Conservation (phyloP, 37 sponge, comb jelly and placozoan species). For the Haliclona indistincta region DNA sequence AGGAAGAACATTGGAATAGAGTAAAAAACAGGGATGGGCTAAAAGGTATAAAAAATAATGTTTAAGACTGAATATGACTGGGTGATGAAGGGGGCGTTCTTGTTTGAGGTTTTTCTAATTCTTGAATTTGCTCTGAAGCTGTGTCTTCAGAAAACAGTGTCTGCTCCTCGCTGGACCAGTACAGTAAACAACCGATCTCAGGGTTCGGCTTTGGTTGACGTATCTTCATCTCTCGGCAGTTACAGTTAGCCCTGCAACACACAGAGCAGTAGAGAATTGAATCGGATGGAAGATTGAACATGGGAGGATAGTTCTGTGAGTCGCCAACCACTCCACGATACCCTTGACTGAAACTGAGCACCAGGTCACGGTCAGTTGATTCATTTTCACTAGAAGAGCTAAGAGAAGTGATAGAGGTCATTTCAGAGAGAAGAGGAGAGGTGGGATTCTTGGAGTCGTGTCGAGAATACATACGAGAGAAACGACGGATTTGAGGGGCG, state of each 20-base stretch:
- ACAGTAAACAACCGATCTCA: background rate
- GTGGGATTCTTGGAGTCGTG: background rate
- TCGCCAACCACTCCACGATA: slow-evolving; percentile 36
- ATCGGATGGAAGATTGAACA: slow-evolving; percentile 25
- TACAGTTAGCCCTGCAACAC: too few relatives aligned
- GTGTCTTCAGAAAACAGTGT: background rate
- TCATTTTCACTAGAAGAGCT: background rate
- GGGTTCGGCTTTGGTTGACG: background rate
- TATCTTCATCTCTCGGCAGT: too few relatives aligned
- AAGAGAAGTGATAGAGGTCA: background rate
- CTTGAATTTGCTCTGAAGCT: too few relatives aligned
- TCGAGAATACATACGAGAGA: slow-evolving; percentile 18
- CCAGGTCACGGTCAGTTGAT: background rate
- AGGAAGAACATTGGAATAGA: too few relatives aligned
- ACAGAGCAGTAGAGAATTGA: too few relatives aligned
- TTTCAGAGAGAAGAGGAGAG: background rate
- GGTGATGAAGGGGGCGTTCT: too few relatives aligned
- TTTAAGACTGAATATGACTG: too few relatives aligned
- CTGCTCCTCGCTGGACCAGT: background rate
- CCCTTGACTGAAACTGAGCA: slow-evolving; percentile 43
- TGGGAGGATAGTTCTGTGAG: slow-evolving; percentile 4
- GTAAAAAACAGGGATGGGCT: too few relatives aligned
- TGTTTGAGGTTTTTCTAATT: too few relatives aligned
- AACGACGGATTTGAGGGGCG: background rate
- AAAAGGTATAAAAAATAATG: too few relatives aligned